A percentile compares a stretch with the other conserved stretches of the same genome.
These are phyloP conservation scores for Dromococcyx pavoninus DNA, from an alignment of 2,797 vertebrate species.

Conservation along the genomic window DNA sequence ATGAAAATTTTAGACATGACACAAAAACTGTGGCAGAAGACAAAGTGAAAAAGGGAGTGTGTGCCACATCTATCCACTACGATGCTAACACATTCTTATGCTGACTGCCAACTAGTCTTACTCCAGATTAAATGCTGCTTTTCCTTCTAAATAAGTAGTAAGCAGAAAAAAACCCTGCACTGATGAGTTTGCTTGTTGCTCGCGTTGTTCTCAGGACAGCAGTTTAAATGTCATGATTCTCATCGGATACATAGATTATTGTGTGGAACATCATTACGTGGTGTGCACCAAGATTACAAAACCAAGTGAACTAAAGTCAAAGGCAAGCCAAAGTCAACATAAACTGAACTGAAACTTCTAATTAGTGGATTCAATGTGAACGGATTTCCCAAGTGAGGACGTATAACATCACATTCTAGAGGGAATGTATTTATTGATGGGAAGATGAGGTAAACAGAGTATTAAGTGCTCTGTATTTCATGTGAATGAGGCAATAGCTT, in stretches of 20 bases:
- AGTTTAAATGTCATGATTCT: background rate
- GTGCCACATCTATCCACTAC: background rate
- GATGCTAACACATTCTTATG: background rate
- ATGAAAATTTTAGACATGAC: background rate
- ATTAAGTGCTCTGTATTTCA: slow-evolving; percentile 60
- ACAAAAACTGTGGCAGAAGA: background rate
- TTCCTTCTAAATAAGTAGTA: background rate
- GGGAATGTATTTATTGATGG: slow-evolving; percentile 49
- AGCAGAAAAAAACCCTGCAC: background rate
- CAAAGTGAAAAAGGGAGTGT: background rate
- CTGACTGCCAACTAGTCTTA: background rate
- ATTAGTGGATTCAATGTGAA: slow-evolving; percentile 9
- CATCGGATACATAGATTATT: background rate
- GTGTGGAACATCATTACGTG: background rate
- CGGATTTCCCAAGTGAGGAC: background rate
- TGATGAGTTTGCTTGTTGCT: background rate
- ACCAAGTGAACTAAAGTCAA: background rate
- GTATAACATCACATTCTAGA: background rate
- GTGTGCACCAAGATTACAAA: background rate
- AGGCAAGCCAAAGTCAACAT: slow-evolving; percentile 44
- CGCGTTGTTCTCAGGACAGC: background rate
- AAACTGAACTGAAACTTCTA: slow-evolving; percentile 5
- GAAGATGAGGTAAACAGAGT: slow-evolving; percentile 35
- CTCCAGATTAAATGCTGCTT: background rate
- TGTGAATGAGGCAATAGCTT: slow-evolving; percentile 42